These are phyloP conservation scores for Geophilus truncorum DNA, from an alignment of 2,888 invertebrate species.

Conservation along the genomic window DNA sequence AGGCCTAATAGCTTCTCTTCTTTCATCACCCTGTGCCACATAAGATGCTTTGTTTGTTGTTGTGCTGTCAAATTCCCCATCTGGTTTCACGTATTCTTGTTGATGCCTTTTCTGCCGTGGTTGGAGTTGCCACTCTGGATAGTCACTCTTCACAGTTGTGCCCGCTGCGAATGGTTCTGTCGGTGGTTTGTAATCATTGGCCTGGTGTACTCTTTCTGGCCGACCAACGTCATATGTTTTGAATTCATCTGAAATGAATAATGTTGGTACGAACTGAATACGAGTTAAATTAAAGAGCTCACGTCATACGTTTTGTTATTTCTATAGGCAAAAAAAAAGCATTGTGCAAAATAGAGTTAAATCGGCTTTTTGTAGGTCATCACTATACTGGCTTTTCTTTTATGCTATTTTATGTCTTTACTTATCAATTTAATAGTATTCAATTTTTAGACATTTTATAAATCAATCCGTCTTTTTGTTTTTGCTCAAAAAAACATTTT, in stretches of 20 bases:
- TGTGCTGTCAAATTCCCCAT: neutral
- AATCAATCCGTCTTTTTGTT: no score
- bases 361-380: no score
- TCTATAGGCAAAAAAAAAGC: no score
- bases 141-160: neutral
- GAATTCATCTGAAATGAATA: neutral
- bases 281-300: no score
- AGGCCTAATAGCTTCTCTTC: neutral
- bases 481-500: no score
- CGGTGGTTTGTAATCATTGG: neutral
- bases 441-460: no score
- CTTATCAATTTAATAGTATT: no score
- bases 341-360: no score
- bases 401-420: no score
- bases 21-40: neutral
- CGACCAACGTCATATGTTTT: neutral
- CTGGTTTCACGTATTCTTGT: slow-evolving; percentile 19
- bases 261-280: neutral
- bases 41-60: slow-evolving; percentile 39
- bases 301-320: no score
- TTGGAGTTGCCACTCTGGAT: slow-evolving; percentile 10
- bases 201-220: neutral
- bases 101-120: neutral
- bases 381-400: no score
- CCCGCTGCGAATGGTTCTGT: neutral